phyloP scores from a whole-genome alignment of 2,797 vertebrate species.

The Limosa lapponica region DNA sequence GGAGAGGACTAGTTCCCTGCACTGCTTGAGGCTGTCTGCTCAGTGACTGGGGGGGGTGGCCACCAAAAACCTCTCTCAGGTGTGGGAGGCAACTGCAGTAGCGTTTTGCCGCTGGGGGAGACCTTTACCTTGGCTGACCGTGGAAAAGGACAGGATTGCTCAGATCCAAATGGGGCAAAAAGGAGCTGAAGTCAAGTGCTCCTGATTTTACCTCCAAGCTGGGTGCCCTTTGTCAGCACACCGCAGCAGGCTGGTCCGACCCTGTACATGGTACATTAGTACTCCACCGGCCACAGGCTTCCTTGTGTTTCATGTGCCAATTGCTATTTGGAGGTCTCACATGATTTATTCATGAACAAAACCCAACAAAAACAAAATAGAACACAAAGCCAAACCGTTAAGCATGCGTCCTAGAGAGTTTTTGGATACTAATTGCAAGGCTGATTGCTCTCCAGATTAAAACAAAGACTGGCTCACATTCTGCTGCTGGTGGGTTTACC shows the following conservation, averaged over 20 bases:
- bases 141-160: background rate
- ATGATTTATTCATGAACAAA: slow-evolving; percentile 49
- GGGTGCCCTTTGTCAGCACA: background rate
- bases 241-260: background rate
- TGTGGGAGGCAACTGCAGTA: background rate
- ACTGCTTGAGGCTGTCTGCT: background rate
- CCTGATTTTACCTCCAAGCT: background rate
- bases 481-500: slow-evolving; percentile 32
- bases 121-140: background rate
- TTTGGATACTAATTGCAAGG: slow-evolving; percentile 28
- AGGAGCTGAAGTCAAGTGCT: background rate
- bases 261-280: rapidly evolving
- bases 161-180: background rate
- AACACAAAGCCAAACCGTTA: slow-evolving; percentile 30
- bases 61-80: background rate
- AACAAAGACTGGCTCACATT: slow-evolving; percentile 36
- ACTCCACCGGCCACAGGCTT: background rate
- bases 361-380: slow-evolving; percentile 20
- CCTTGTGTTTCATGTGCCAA: background rate
- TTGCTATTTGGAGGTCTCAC: background rate
- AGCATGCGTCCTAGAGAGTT: background rate
- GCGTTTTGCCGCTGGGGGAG: background rate
- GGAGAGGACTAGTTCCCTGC: background rate
- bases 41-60: background rate
- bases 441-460: slow-evolving; percentile 43